Evolutionary conservation across 2,113 vertebrate species (phyloP), one percentile per base, ranked within the genome.

Genomic region (Eurystomus gularis): DNA sequence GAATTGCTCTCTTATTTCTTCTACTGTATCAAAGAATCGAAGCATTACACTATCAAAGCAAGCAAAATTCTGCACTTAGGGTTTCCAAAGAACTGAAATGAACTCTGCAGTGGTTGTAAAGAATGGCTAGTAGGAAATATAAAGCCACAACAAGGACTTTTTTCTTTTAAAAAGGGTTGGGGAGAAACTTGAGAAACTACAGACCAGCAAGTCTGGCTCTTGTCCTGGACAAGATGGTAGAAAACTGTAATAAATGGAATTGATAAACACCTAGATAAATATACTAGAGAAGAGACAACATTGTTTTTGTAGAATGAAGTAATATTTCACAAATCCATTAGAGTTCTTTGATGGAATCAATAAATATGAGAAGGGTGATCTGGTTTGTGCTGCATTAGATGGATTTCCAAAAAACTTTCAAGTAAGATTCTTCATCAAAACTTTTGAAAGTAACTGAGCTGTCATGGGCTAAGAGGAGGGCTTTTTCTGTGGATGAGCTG

Each of bases 291-390:
- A 95, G 62, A 88, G 44, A 69, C 55, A 96, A 37, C 82, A 40
- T 52, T 84, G 61, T 17, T 95, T 91, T 88, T 86, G 57, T 44
- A 52, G 62, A 68, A 82, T 35, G 24, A 87, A 90, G 66, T 86
- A 58, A n/a, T 94, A 90, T 94, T 88, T 95, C 95, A 92, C 79
- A 96, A 96, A 90, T 42, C 92, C 71, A 95, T 94, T 85, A 72
- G 62, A 65, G 71, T 40, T 88, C 54, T 86, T 64, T 58, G 75
- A 86, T 85, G 20, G 85, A 82, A 94, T 94, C 95, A 46, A 96
- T 97, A 95, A 91, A 66, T 87, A 78, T 7, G 55, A 60, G 82
- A 96, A 76, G 44, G 49, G 79, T 93, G 75, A 94, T 94, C 88
- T 92, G 70, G 70, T 82, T 79, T 91, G 52, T 37, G 49, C 82